These are phyloP conservation scores for Ailurus styani DNA, from an alignment of 2,113 vertebrate genomes.

Conservation along the genomic window DNA sequence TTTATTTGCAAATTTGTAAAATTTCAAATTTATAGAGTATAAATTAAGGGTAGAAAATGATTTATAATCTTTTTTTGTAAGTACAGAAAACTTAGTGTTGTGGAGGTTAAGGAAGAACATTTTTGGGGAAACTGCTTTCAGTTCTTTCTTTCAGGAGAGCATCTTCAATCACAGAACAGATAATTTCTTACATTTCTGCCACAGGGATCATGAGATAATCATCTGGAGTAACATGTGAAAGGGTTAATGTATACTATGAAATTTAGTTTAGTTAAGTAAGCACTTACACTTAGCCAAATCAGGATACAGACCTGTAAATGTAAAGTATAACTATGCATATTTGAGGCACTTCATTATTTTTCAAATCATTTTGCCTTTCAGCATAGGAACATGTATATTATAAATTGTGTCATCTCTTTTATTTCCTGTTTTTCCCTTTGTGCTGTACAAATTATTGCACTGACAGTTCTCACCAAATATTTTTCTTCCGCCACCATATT, in stretches of 20 bases:
- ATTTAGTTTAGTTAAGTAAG: neutral
- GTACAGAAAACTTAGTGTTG: neutral
- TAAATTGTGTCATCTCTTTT: neutral
- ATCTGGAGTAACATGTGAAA: neutral
- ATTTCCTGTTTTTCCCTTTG: neutral
- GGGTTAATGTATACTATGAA: neutral
- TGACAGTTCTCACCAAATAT: neutral
- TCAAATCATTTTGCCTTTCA: neutral
- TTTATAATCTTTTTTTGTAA: neutral
- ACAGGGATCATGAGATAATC: neutral
- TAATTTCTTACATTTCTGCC: neutral
- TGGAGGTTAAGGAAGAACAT: neutral
- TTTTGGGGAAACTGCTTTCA: neutral
- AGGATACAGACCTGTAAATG: neutral
- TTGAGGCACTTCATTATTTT: neutral
- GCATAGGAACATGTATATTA: neutral
- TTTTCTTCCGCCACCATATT: neutral
- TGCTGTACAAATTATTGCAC: neutral
- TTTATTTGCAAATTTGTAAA: neutral
- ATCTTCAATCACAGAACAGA: neutral
- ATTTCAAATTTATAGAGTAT: neutral
- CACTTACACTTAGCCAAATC: neutral
- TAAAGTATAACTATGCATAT: neutral
- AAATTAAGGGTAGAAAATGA: neutral
- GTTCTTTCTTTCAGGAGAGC: neutral